phyloP scores from a whole-genome alignment of 2,888 invertebrate species.

The Eupithecia abbreviata region DNA sequence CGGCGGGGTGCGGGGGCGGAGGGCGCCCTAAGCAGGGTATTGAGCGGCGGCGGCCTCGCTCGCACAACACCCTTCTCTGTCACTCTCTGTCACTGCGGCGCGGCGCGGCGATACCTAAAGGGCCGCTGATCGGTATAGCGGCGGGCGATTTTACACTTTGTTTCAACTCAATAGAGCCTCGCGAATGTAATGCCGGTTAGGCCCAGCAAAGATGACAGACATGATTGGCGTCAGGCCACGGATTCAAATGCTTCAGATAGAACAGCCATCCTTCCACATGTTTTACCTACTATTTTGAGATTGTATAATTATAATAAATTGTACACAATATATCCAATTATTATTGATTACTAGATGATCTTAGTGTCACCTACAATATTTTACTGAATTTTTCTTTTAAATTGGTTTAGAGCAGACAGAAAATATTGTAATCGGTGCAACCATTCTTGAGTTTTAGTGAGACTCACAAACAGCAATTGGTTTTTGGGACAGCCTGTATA shows the following conservation, averaged over 20 bases:
- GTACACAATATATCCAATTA: too few species aligned
- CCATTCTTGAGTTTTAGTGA: too few species aligned
- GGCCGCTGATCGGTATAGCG: background rate
- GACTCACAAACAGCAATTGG: too few species aligned
- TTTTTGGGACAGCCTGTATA: too few species aligned
- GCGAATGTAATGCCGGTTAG: background rate
- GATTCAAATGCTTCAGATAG: background rate
- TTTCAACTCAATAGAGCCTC: background rate
- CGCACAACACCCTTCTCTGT: conserved; percentile 46
- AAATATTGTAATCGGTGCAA: too few species aligned
- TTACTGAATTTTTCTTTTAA: too few species aligned
- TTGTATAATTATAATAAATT: background rate
- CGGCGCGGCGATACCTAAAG: conserved; percentile 34
- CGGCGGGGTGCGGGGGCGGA: conserved; percentile 51
- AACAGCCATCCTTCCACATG: background rate
- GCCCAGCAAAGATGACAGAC: background rate
- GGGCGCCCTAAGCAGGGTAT: conserved; percentile 52
- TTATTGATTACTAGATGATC: too few species aligned
- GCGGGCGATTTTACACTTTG: background rate
- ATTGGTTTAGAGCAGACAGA: too few species aligned
- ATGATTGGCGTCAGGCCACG: background rate
- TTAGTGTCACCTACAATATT: too few species aligned
- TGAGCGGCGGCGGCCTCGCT: conserved; percentile 63
- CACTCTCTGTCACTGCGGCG: conserved; percentile 29
- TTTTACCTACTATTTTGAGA: background rate